Evolutionary conservation across 2,113 vertebrate species (phyloP), one percentile per base, ranked within the genome.

Genomic region (Mustela lutreola): DNA sequence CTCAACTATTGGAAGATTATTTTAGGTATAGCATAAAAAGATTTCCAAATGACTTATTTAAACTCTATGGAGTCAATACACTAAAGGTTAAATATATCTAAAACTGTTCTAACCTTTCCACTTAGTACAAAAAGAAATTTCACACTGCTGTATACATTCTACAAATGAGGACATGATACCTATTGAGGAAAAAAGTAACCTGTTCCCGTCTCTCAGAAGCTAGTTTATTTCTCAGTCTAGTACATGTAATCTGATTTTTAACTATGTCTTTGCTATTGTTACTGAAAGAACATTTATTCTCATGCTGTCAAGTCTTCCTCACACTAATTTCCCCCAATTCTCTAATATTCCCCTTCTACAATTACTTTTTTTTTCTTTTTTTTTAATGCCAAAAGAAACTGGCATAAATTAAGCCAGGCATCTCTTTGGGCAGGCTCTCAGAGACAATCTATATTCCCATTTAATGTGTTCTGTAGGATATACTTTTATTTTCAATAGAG

Each of bases 401-500:
- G 19, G 75, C 2, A 62, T 65, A 56, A 92, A 85, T 67, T n/a
- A 79, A 94, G 2, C 2, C 14, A 65, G 31, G 11, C 58, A 87
- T 67, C 16, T 70, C 62, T 78, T 83, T 92, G 90, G 19, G 9
- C 2, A n/a, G 14, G 12, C 26, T 84, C 39, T 86, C n/a, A 89
- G n/a, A 79, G 45, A 86, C 11, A 85, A 81, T 73, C 11, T 85
- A 9, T 73, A 33, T 89, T 78, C 33, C 21, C 1, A 88, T 24
- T 65, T 65, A 28, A 85, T 67, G 18, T 67, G 31, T 50, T 86
- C 26, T 45, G 3, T 42, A 45, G 4, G 76, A 88, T n/a, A 45
- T 4, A 67, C 11, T 89, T 96, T 94, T 39, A 85, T 96, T 81
- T 92, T 96, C 9, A 94, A 45, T 84, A 58, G n/a, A 76, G 14